Evolutionary conservation across 2,113 vertebrate species (phyloP).

Genomic region (Xyliphius kryptos): DNA sequence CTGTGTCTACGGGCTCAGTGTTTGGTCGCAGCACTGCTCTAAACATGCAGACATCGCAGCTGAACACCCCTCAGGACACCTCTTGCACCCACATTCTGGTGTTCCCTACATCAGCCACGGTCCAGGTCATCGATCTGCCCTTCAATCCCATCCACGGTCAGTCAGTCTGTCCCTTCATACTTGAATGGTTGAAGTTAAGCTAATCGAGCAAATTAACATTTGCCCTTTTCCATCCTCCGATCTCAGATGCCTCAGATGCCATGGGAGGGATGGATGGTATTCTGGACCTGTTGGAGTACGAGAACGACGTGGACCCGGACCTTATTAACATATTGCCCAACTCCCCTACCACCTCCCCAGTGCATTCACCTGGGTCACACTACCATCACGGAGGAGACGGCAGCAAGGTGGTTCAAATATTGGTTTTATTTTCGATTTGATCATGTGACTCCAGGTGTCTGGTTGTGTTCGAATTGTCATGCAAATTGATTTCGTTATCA

Average conservation of each 20-base stretch:
- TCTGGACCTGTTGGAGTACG: conserved; percentile 85
- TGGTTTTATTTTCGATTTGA: background rate
- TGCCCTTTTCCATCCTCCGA: background rate
- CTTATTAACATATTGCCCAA: conserved; percentile 95
- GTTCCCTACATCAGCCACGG: conserved; percentile 92
- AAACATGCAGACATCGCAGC: conserved; percentile 94
- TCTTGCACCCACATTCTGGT: conserved; percentile 97
- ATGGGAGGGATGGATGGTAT: conserved; percentile 74
- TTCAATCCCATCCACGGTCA: conserved; percentile 83
- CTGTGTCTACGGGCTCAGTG: conserved; percentile 90
- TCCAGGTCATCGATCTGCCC: conserved; percentile 90
- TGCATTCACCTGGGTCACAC: conserved; percentile 91
- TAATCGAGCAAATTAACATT: background rate
- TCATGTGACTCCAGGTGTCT: too few relatives aligned
- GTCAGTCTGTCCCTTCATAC: background rate
- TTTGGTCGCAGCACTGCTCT: conserved; percentile 94
- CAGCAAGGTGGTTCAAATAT: conserved; percentile 76
- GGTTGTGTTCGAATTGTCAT: too few relatives aligned
- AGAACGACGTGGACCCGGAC: conserved; percentile 89
- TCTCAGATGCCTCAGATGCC: conserved; percentile 82
- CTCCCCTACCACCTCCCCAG: conserved; percentile 72
- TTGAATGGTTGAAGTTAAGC: background rate
- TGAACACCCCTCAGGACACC: conserved; percentile 94
- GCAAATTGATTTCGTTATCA: too few relatives aligned
- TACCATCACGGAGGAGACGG: conserved; percentile 89